Evolutionary conservation across 2,888 invertebrate species (phyloP).

Genomic region (Falcaria lacertinaria): DNA sequence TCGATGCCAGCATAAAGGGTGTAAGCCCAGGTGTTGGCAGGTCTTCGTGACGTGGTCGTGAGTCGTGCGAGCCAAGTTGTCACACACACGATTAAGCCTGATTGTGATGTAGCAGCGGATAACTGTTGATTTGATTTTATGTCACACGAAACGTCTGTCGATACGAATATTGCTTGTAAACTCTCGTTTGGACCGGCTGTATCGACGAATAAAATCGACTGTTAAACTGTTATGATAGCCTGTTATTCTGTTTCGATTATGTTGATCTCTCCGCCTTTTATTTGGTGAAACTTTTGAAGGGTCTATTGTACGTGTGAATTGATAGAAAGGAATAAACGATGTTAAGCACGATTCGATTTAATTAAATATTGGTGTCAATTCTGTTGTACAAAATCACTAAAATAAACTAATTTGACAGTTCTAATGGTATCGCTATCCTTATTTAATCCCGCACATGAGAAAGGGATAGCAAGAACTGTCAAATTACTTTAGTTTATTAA

Average conservation of each 20-base stretch:
- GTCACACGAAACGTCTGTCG: conserved; percentile 76
- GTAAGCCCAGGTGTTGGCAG: conserved; percentile 16
- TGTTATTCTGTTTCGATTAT: conserved; percentile 51
- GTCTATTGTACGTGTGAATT: conserved; percentile 21
- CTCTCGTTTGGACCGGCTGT: conserved; percentile 65
- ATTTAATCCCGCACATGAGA: no score
- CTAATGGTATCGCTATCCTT: no score
- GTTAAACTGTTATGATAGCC: conserved; percentile 70
- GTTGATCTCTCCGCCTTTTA: conserved; percentile 48
- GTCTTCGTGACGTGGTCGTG: conserved; percentile 40
- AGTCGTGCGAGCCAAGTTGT: conserved; percentile 65
- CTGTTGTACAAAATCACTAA: no score
- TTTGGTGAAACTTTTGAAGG: conserved; percentile 34
- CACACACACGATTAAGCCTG: conserved; percentile 77
- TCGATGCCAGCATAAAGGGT: conserved; percentile 11
- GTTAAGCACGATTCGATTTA: no score
- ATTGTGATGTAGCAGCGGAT: conserved; percentile 78
- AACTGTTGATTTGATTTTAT: conserved; percentile 80
- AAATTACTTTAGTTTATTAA: no score
- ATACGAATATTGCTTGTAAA: conserved; percentile 76
- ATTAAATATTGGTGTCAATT: no score
- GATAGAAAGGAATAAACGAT: not conserved
- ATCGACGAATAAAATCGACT: conserved; percentile 71
- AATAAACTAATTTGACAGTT: no score
- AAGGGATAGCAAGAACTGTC: no score